phyloP scores from a whole-genome alignment of 1,140 invertebrate genomes.

The Polyergus mexicanus region DNA sequence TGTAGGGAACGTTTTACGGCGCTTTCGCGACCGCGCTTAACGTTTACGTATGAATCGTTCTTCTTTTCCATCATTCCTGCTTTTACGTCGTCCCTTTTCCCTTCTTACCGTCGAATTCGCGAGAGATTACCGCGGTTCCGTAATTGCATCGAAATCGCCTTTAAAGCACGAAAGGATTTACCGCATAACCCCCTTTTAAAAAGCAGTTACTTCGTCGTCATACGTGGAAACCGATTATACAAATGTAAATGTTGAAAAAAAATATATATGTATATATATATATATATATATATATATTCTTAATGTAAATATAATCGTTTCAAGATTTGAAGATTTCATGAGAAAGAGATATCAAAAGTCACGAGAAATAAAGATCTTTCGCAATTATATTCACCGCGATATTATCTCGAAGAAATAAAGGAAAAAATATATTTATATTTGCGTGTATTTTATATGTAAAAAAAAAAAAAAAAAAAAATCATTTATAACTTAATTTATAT shows the following conservation, averaged over 20 bases:
- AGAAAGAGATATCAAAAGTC: background rate
- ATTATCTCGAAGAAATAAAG: background rate
- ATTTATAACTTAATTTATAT: background rate
- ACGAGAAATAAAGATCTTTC: background rate
- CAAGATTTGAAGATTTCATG: background rate
- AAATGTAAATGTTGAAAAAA: background rate
- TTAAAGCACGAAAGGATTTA: slow-evolving; percentile 4
- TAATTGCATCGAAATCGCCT: slow-evolving; percentile 36
- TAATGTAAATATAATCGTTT: slow-evolving; percentile 22
- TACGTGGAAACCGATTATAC: slow-evolving; percentile 10
- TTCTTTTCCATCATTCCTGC: slow-evolving; percentile 17
- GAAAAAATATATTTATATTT: background rate
- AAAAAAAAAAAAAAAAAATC: background rate
- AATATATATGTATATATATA: too few species aligned
- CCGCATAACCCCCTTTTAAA: slow-evolving; percentile 48
- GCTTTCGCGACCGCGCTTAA: slow-evolving; percentile 23
- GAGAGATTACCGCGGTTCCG: slow-evolving; percentile 45
- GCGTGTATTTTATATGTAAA: background rate
- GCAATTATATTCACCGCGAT: too few species aligned
- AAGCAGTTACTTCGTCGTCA: slow-evolving; percentile 37
- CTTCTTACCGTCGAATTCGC: slow-evolving; percentile 46
- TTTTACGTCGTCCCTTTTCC: background rate
- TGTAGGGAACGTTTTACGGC: slow-evolving; percentile 44
- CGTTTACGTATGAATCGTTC: slow-evolving; percentile 33
- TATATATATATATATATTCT: background rate